Conservation (phyloP, 2,113 vertebrate genomes). For the Callithrix jacchus region DNA sequence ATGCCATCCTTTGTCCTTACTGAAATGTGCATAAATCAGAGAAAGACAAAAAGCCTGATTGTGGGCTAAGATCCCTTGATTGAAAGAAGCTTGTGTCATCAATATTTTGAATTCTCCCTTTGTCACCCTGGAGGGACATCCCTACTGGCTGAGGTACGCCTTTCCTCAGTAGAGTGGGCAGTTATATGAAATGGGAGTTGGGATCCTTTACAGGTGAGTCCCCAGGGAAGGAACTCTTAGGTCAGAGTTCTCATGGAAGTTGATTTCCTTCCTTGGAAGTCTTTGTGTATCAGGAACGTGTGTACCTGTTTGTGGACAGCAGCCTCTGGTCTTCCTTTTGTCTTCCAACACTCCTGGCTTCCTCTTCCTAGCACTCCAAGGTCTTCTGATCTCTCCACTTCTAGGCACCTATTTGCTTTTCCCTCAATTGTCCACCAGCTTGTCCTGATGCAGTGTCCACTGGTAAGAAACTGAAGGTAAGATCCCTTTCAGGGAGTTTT, state of each 20-base stretch:
- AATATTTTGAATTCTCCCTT: not conserved
- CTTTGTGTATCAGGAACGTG: not conserved
- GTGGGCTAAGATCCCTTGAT: not conserved
- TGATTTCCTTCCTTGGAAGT: not conserved
- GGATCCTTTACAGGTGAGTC: not conserved
- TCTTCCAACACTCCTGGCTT: not conserved
- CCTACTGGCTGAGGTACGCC: not conserved
- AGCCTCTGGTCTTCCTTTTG: not conserved
- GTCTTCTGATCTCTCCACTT: not conserved
- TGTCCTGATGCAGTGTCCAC: not conserved
- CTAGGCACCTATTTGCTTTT: not conserved
- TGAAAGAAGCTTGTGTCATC: conserved; percentile 11
- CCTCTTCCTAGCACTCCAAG: not conserved
- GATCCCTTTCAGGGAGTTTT: not conserved
- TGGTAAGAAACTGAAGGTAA: not conserved
- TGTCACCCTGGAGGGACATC: not conserved
- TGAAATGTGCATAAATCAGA: not conserved
- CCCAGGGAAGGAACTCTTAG: not conserved
- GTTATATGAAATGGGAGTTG: not conserved
- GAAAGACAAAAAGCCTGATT: not conserved
- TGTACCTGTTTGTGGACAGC: not conserved
- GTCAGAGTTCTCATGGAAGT: not conserved
- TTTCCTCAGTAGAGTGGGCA: not conserved
- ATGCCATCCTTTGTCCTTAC: not conserved
- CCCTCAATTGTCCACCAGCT: not conserved